Evolutionary conservation across 2,888 invertebrate species (phyloP).

Genomic region (Agonopterix subpropinquella): DNA sequence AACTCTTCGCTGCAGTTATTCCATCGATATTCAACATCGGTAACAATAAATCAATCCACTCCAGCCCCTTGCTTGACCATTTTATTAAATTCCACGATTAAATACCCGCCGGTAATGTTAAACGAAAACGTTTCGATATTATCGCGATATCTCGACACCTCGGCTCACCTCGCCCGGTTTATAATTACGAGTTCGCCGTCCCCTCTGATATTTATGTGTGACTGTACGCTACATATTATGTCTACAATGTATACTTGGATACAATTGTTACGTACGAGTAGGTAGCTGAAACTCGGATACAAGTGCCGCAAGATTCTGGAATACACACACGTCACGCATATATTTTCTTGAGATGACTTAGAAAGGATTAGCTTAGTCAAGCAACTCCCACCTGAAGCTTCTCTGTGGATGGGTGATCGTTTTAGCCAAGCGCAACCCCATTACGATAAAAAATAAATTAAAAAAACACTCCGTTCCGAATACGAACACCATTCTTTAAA

Average conservation of each 20-base stretch:
- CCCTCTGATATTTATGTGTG: constrained; percentile 19
- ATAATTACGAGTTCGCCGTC: constrained; percentile 41
- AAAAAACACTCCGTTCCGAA: too few relatives aligned
- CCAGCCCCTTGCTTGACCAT: constrained; percentile 33
- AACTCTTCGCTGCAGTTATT: constrained; percentile 16
- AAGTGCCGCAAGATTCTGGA: too few relatives aligned
- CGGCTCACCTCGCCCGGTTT: constrained; percentile 42
- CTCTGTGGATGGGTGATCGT: too few relatives aligned
- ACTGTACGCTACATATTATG: too few relatives aligned
- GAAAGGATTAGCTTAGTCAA: too few relatives aligned
- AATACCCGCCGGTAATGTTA: constrained; percentile 49
- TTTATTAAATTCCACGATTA: constrained; percentile 64
- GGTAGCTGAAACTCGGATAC: too few relatives aligned
- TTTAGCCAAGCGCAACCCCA: too few relatives aligned
- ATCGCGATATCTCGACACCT: constrained; percentile 63
- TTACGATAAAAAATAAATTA: too few relatives aligned
- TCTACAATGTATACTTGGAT: constrained; percentile 4
- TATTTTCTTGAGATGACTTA: too few relatives aligned
- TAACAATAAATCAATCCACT: constrained; percentile 43
- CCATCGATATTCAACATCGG: constrained; percentile 21
- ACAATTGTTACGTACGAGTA: constrained; percentile 1
- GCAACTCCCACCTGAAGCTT: too few relatives aligned
- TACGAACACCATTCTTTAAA: too few relatives aligned
- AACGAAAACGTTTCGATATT: constrained; percentile 54
- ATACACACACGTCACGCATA: too few relatives aligned